Conservation (phyloP, 1,140 invertebrate genomes). For the Battus philenor region DNA sequence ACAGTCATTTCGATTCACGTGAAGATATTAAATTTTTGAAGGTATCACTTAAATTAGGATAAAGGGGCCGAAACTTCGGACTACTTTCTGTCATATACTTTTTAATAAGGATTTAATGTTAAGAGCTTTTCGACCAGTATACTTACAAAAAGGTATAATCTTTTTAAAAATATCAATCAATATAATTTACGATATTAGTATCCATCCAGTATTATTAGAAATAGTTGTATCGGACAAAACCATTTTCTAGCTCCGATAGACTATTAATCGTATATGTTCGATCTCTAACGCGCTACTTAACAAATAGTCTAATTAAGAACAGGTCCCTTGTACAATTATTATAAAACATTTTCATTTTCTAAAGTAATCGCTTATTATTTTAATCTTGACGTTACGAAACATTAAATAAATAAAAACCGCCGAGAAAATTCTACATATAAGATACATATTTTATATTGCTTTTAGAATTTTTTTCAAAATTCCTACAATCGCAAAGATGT, state of each 20-base stretch:
- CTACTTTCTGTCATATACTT: slow-evolving; percentile 50
- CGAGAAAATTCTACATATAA: too few relatives aligned
- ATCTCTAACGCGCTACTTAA: not conserved
- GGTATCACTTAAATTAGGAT: slow-evolving; percentile 42
- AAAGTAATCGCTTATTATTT: too few relatives aligned
- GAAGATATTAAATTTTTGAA: slow-evolving; percentile 31
- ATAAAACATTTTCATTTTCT: too few relatives aligned
- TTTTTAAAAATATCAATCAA: slow-evolving; percentile 68
- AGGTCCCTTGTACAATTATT: too few relatives aligned
- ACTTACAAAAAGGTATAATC: slow-evolving; percentile 66
- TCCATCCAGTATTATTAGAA: slow-evolving; percentile 74
- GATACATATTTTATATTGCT: too few relatives aligned
- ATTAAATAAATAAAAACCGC: too few relatives aligned
- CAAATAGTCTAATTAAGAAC: too few relatives aligned
- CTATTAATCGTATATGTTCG: slow-evolving; percentile 19
- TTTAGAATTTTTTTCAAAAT: too few relatives aligned
- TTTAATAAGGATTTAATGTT: slow-evolving; percentile 62
- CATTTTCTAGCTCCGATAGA: slow-evolving; percentile 61
- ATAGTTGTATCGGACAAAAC: slow-evolving; percentile 56
- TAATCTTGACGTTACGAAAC: too few relatives aligned
- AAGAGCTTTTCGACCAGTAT: slow-evolving; percentile 71
- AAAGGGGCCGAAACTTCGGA: slow-evolving; percentile 36
- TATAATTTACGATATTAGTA: slow-evolving; percentile 67
- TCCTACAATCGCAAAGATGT: too few relatives aligned
- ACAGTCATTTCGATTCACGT: slow-evolving; percentile 39